Percentiles rank a stretch among this genome's conserved stretches.
phyloP scores from a whole-genome alignment of 2,797 vertebrate species.

The Podarcis lilfordi region DNA sequence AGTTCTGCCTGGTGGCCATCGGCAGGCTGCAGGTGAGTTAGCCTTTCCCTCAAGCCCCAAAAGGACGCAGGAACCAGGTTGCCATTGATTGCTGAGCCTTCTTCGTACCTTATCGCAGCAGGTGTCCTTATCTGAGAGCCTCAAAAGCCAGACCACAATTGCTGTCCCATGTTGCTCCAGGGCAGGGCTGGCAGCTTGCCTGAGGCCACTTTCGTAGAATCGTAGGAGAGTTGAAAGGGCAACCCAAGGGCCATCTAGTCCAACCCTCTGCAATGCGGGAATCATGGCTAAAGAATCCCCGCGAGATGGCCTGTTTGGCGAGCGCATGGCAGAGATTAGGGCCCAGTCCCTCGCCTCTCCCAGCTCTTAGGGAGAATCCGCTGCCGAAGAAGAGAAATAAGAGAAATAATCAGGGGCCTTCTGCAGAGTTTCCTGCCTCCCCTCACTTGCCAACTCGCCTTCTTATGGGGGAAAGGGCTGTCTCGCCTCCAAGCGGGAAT shows the following conservation, averaged over 20 bases:
- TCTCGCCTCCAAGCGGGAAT: neutral
- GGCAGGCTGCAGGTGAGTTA: slow-evolving; percentile 91
- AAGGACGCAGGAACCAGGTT: rapidly evolving
- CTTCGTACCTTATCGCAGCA: neutral
- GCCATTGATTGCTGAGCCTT: neutral
- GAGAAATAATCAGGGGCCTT: neutral
- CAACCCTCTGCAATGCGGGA: too few relatives aligned
- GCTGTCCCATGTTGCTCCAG: too few relatives aligned
- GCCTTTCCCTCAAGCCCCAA: rapidly evolving
- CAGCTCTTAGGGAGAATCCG: neutral
- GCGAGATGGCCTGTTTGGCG: neutral
- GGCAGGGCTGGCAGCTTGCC: too few relatives aligned
- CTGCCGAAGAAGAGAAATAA: neutral
- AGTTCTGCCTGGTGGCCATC: slow-evolving; percentile 95
- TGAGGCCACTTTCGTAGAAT: too few relatives aligned
- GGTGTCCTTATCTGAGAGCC: too few relatives aligned
- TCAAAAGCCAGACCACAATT: too few relatives aligned
- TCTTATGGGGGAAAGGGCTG: too few relatives aligned
- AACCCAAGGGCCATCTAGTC: too few relatives aligned
- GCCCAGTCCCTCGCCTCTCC: too few relatives aligned
- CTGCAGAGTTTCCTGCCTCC: neutral
- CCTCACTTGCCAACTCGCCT: neutral
- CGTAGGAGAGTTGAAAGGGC: too few relatives aligned
- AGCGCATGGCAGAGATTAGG: neutral
- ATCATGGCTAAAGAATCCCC: too few relatives aligned